Evolutionary conservation across 2,797 vertebrate species (phyloP).

Genomic region (Sebastes trivittatus): DNA sequence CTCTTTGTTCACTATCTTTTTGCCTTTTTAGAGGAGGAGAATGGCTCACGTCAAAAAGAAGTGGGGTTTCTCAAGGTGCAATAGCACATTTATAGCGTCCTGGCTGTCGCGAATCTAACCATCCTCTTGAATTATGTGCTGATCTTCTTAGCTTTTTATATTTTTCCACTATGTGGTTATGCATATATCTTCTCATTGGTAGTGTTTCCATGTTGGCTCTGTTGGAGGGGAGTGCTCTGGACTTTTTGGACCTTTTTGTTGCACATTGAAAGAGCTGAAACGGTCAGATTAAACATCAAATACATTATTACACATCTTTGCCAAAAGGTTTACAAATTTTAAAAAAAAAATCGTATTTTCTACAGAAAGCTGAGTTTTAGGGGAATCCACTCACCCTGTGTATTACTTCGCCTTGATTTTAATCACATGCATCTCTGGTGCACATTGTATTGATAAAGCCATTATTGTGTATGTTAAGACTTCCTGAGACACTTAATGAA

Average conservation of each 20-base stretch:
- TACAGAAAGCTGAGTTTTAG: neutral
- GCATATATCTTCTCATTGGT: slow-evolving; percentile 35
- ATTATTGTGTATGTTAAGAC: slow-evolving; percentile 1
- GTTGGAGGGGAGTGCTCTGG: neutral
- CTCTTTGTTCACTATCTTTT: slow-evolving; percentile 29
- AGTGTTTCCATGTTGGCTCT: slow-evolving; percentile 40
- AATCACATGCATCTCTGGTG: neutral
- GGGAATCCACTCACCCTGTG: neutral
- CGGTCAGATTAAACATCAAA: slow-evolving; percentile 10
- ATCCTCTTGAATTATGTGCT: neutral
- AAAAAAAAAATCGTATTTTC: neutral
- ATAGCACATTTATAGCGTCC: slow-evolving; percentile 15
- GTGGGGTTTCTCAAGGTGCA: slow-evolving; percentile 16
- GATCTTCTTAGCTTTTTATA: slow-evolving; percentile 18
- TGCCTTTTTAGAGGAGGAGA: slow-evolving; percentile 37
- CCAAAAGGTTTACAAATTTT: slow-evolving; percentile 14
- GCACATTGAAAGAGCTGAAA: neutral
- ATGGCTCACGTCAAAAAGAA: slow-evolving; percentile 9
- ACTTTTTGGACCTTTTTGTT: slow-evolving; percentile 28
- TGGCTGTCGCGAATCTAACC: neutral
- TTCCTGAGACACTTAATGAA: slow-evolving; percentile 19
- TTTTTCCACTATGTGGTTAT: slow-evolving; percentile 31
- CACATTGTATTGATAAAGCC: slow-evolving; percentile 13
- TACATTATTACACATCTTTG: slow-evolving; percentile 1
- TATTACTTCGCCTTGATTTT: slow-evolving; percentile 2